phyloP scores from a whole-genome alignment of 2,888 invertebrate species.

The Dioctria linearis region DNA sequence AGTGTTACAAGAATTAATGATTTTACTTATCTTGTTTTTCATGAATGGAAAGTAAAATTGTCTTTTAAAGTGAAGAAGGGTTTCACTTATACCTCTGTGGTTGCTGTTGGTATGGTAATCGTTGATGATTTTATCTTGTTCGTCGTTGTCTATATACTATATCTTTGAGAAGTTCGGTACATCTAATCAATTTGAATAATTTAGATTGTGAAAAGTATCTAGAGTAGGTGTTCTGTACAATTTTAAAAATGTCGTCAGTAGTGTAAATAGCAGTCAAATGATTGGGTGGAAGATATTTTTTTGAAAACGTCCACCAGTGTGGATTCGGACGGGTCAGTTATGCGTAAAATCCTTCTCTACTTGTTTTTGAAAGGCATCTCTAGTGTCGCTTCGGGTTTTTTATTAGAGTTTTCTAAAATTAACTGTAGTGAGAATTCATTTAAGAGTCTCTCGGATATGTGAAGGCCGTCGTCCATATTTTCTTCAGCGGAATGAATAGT shows the following conservation, averaged over 20 bases:
- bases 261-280: constrained; percentile 32
- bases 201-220: constrained; percentile 54
- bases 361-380: constrained; percentile 57
- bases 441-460: constrained; percentile 54
- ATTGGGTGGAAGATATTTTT: constrained; percentile 28
- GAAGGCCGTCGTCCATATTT: constrained; percentile 44
- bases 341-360: background rate
- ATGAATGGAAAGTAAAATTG: background rate
- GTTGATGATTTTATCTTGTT: constrained; percentile 41
- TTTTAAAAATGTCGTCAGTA: no score
- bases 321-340: background rate
- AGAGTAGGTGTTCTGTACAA: constrained; percentile 55
- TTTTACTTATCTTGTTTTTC: constrained; percentile 6
- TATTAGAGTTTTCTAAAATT: constrained; percentile 48
- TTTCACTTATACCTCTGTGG: constrained; percentile 49
- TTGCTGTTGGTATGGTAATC: constrained; percentile 38
- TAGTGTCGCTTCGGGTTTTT: constrained; percentile 27
- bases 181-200: constrained; percentile 44
- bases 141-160: constrained; percentile 35
- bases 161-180: constrained; percentile 33
- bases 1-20: constrained; percentile 17
- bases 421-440: constrained; percentile 58
- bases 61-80: constrained; percentile 45
- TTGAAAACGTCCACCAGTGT: constrained; percentile 12
- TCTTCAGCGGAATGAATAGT: constrained; percentile 47